Evolutionary conservation across 2,797 vertebrate species (phyloP).

Genomic region (Acropternis orthonyx): DNA sequence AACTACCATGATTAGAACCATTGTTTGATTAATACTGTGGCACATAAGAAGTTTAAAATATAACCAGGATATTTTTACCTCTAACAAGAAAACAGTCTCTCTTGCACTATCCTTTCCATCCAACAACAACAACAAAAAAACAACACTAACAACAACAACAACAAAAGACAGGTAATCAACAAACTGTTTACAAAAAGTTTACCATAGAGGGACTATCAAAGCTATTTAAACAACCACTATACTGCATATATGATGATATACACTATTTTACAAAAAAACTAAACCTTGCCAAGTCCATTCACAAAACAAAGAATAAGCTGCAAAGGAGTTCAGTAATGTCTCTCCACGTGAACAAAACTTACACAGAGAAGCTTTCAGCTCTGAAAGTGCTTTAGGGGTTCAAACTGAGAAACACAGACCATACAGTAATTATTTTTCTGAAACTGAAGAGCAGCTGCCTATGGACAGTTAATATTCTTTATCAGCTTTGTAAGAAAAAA

Average conservation of each 20-base stretch:
- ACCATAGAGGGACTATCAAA: background rate
- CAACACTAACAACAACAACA: too few species aligned
- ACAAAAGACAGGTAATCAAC: background rate
- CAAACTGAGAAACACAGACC: background rate
- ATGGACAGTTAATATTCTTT: background rate
- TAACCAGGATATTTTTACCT: background rate
- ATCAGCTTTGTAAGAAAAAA: background rate
- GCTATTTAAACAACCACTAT: background rate
- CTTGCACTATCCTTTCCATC: background rate
- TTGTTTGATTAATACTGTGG: background rate
- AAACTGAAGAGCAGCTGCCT: background rate
- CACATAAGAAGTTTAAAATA: background rate
- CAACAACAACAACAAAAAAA: too few species aligned
- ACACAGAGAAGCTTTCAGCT: background rate
- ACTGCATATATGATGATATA: background rate
- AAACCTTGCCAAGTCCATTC: background rate
- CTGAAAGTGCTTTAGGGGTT: background rate
- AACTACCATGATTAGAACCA: background rate
- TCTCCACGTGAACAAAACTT: background rate
- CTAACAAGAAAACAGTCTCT: background rate
- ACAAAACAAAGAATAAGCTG: background rate
- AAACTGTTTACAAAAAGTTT: background rate
- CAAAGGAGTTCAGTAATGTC: background rate
- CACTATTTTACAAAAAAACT: background rate
- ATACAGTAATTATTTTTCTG: background rate